Conservation (phyloP, 2,113 vertebrate genomes). For the Pelecanoides urinatrix region DNA sequence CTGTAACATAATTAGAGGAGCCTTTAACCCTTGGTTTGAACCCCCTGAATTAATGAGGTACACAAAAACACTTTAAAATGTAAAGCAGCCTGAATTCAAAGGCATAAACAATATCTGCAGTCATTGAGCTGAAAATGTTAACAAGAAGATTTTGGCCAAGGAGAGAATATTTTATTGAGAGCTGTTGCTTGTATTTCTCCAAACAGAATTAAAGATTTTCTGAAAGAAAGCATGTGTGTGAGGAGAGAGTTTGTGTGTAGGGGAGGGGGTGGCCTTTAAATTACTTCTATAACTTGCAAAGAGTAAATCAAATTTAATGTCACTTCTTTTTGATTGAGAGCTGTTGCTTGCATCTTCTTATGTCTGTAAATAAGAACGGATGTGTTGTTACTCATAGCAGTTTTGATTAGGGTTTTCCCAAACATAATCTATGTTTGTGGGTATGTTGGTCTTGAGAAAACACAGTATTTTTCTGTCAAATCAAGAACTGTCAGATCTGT, state of each 20-base stretch:
- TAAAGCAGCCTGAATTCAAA: conserved; percentile 30
- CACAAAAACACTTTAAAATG: not conserved
- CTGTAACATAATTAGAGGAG: conserved; percentile 10
- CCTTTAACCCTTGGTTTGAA: conserved; percentile 32
- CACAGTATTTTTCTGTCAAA: conserved; percentile 21
- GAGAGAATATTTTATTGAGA: not conserved
- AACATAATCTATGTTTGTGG: conserved; percentile 1
- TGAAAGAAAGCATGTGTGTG: not conserved
- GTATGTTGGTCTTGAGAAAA: not conserved
- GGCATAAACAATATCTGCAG: not conserved
- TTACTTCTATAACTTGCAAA: not conserved
- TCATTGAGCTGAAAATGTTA: not conserved
- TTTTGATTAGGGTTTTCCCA: conserved; percentile 63
- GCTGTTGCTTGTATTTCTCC: too few relatives aligned
- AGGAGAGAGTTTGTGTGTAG: not conserved
- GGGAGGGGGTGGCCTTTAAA: not conserved
- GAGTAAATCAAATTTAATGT: conserved; percentile 16
- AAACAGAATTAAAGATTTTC: conserved; percentile 5
- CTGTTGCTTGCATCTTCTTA: not conserved
- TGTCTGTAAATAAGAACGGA: conserved; percentile 69
- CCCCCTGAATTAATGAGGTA: not conserved
- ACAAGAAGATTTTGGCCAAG: not conserved
- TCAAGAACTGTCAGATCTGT: not conserved
- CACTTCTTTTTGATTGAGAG: conserved; percentile 1
- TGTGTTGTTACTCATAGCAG: conserved; percentile 5